phyloP scores from a whole-genome alignment of 2,113 vertebrate genomes.

The Spilogale gracilis region DNA sequence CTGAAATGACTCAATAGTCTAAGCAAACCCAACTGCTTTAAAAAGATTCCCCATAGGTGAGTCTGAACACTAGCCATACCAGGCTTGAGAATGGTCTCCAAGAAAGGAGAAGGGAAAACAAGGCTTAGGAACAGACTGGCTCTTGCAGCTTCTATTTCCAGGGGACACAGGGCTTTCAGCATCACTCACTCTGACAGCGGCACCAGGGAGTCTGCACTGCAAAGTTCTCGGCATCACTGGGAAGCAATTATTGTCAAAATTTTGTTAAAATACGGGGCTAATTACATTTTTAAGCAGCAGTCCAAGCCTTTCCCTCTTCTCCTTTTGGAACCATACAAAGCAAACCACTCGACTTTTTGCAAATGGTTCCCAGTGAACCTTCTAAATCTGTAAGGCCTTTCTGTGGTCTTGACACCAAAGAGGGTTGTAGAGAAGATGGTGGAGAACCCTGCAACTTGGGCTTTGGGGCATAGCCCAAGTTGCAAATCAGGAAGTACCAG shows the following conservation, averaged over 20 bases:
- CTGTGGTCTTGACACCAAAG: not conserved
- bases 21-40: not conserved
- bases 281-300: slow-evolving; percentile 69
- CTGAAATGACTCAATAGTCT: not conserved
- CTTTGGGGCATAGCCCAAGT: not conserved
- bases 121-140: not conserved
- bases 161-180: not conserved
- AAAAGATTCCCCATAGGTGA: not conserved
- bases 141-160: not conserved
- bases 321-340: slow-evolving; percentile 59
- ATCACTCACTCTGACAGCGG: slow-evolving; percentile 43
- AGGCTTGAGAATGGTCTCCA: not conserved
- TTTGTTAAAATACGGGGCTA: slow-evolving; percentile 69
- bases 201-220: slow-evolving; percentile 61
- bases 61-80: not conserved
- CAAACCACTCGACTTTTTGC: slow-evolving; percentile 1
- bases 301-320: not conserved
- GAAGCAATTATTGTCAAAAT: slow-evolving; percentile 70
- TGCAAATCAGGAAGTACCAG: not conserved
- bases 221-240: slow-evolving; percentile 52
- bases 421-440: not conserved
- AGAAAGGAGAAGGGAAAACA: not conserved
- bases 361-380: not conserved
- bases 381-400: not conserved
- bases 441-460: not conserved